phyloP scores from a whole-genome alignment of 1,140 invertebrate genomes.

The Trinorchestia longiramus region DNA sequence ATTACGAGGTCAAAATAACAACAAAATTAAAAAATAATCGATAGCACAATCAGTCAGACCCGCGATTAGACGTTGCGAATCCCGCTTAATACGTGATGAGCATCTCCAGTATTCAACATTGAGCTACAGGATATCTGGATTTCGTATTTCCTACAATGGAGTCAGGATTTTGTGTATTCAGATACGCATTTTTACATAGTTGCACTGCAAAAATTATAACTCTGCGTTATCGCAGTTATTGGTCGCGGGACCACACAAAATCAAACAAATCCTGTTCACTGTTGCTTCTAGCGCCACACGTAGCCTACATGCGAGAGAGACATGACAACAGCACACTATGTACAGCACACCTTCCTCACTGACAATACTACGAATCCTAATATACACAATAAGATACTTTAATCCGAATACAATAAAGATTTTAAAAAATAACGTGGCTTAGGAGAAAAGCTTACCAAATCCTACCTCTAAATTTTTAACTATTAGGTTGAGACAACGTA shows the following conservation, averaged over 20 bases:
- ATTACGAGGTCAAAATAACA: background rate
- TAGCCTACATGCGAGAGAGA: background rate
- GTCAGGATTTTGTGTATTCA: background rate
- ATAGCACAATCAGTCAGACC: too few species aligned
- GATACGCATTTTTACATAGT: background rate
- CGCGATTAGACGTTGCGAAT: background rate
- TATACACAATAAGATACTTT: background rate
- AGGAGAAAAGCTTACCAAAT: background rate
- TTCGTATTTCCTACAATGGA: background rate
- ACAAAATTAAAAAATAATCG: background rate
- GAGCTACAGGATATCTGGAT: background rate
- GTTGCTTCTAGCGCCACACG: background rate
- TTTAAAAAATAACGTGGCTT: background rate
- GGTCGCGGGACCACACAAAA: background rate
- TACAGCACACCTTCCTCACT: background rate
- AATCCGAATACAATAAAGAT: background rate
- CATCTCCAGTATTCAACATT: background rate
- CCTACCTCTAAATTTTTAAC: background rate
- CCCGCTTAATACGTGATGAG: background rate
- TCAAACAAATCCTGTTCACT: background rate
- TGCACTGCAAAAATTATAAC: background rate
- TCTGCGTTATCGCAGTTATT: background rate
- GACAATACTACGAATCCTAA: background rate
- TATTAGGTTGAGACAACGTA: too few species aligned
- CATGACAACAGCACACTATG: background rate